Evolutionary conservation across 2,113 vertebrate species (phyloP), one percentile per base, ranked within the genome.

Genomic region (Lagopus leucura): DNA sequence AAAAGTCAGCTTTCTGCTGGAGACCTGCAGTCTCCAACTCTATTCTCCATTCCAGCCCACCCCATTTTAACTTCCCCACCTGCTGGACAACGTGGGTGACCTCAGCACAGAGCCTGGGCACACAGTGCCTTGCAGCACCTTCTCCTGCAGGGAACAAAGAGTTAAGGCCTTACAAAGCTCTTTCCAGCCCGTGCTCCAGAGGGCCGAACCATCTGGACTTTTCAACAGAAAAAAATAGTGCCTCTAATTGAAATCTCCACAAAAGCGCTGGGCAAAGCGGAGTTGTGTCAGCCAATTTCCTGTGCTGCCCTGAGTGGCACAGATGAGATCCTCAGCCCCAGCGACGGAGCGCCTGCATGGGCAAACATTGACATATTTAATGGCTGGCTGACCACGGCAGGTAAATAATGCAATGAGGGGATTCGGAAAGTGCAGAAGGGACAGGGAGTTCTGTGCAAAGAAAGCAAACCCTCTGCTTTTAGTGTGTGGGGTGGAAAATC

Each of bases 351-450:
- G 42, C 65, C 14, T 2, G 22, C 4, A 30, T 0, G 3, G 74
- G 52, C 66, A 94, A 96, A 95, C 82, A 92, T 81, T 92, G 94
- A 92, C 88, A 50, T 22, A 73, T 52, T 27, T 73, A 18, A 80
- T 7, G 87, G 43, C 84, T 70, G 83, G 13, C 54, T 73, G 20
- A 69, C 54, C 17, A 27, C 55, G 17, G 58, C 45, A 30, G n/a
- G 65, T 38, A 63, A 52, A 64, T 4, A 58, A 55, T 17, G 6
- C 22, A 14, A 12, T 1, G 4, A 14, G 13, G 42, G 28, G 48
- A 4, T 10, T 34, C 73, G 47, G 82, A 52, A 43, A 34, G 14
- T 1, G 45, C 73, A 15, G 45, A 36, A 42, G 43, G 82, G 75
- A 40, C 65, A 13, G 73, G 27, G 12, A 38, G 40, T 15, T 43